A percentile compares a stretch with the other conserved stretches of the same genome.
phyloP scores from a whole-genome alignment of 30 jellyfish, hydroid and myxozoan genomes.

The Cassiopea andromeda region DNA sequence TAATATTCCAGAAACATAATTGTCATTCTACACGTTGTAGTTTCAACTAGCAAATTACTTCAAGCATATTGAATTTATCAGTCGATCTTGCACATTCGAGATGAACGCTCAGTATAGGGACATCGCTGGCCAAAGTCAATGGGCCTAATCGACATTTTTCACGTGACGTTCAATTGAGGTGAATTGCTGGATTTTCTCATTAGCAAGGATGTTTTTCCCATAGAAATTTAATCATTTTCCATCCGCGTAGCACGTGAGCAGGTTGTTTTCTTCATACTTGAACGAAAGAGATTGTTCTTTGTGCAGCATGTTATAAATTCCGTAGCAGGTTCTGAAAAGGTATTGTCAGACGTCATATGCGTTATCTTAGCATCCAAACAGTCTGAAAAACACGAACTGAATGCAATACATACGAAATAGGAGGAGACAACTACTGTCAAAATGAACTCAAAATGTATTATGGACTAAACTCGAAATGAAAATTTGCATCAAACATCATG shows the following conservation, averaged over 20 bases:
- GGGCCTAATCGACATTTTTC: not conserved
- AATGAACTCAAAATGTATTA: not conserved
- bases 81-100: too few relatives aligned
- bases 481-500: too few relatives aligned
- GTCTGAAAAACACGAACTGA: not conserved
- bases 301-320: not conserved
- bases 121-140: not conserved
- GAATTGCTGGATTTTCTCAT: not conserved
- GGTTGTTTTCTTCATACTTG: not conserved
- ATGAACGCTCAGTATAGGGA: too few relatives aligned
- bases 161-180: not conserved
- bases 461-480: too few relatives aligned
- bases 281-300: not conserved
- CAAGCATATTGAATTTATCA: too few relatives aligned
- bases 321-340: not conserved
- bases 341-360: not conserved
- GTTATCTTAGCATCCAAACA: not conserved
- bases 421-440: not conserved
- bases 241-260: not conserved
- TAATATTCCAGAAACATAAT: too few relatives aligned
- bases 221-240: too few relatives aligned
- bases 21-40: too few relatives aligned
- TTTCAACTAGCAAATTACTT: too few relatives aligned
- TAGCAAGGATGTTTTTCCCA: not conserved
- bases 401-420: not conserved